Conservation (phyloP, 2,888 invertebrate species). For the Hemaris fuciformis region DNA sequence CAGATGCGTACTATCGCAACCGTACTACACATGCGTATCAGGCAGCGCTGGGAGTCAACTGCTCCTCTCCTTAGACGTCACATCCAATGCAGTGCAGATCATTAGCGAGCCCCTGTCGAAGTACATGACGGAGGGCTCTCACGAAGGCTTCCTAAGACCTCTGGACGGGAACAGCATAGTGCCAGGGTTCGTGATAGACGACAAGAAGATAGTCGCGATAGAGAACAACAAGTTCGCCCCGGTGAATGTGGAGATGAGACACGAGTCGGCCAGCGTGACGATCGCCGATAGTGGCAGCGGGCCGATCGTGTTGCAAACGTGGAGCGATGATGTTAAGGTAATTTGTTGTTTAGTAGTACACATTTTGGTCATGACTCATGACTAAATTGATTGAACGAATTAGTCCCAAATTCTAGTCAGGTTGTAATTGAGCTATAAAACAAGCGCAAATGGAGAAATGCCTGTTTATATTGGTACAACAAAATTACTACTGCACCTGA, state of each 20-base stretch:
- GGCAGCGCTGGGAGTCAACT: conserved; percentile 68
- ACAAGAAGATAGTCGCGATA: conserved; percentile 60
- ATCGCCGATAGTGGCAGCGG: conserved; percentile 57
- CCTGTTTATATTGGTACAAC: too few relatives aligned
- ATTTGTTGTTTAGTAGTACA: too few relatives aligned
- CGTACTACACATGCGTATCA: conserved; percentile 85
- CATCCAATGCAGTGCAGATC: conserved; percentile 72
- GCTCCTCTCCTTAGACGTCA: conserved; percentile 84
- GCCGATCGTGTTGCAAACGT: conserved; percentile 57
- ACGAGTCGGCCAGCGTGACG: conserved; percentile 54
- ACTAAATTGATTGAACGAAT: too few relatives aligned
- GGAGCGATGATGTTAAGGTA: conserved; percentile 60
- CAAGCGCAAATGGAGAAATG: too few relatives aligned
- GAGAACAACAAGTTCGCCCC: conserved; percentile 55
- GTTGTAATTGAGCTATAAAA: too few relatives aligned
- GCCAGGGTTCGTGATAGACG: conserved; percentile 67
- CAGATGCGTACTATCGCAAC: conserved; percentile 84
- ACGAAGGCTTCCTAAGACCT: conserved; percentile 44
- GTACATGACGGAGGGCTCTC: conserved; percentile 36
- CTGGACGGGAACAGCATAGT: conserved; percentile 53
- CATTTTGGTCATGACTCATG: too few relatives aligned
- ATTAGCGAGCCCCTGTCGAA: conserved; percentile 71
- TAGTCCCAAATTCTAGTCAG: too few relatives aligned
- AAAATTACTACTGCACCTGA: too few relatives aligned
- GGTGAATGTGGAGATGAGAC: conserved; percentile 42